phyloP scores from a whole-genome alignment of 1,140 invertebrate genomes.

The Aphelinus certus region DNA sequence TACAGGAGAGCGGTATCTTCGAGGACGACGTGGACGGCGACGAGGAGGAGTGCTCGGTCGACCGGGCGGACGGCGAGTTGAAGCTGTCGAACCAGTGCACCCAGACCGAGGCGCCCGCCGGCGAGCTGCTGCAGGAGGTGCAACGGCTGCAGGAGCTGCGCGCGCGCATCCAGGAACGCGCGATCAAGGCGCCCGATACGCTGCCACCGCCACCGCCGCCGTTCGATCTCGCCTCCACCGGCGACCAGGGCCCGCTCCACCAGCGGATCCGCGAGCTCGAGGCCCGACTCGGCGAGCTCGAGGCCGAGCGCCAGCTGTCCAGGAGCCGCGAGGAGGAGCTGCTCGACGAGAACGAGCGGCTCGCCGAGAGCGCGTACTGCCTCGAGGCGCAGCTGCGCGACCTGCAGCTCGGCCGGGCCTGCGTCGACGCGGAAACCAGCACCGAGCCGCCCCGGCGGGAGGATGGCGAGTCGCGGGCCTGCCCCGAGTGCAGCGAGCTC shows the following conservation, averaged over 20 bases:
- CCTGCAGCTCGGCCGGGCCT: background rate
- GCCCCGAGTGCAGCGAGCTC: conserved; percentile 38
- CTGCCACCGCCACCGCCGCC: background rate
- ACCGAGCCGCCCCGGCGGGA: background rate
- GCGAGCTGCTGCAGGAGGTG: conserved; percentile 58
- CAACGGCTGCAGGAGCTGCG: conserved; percentile 58
- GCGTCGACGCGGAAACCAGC: conserved; percentile 9
- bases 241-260: conserved; percentile 37
- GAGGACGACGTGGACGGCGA: conserved; percentile 55
- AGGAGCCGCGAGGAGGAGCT: conserved; percentile 55
- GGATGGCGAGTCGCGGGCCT: conserved; percentile 11
- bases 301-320: conserved; percentile 46
- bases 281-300: conserved; percentile 44
- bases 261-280: conserved; percentile 55
- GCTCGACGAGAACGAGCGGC: conserved; percentile 53
- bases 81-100: conserved; percentile 39
- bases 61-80: conserved; percentile 50
- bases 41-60: conserved; percentile 41
- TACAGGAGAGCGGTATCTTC: conserved; percentile 69
- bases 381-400: conserved; percentile 50
- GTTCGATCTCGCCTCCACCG: conserved; percentile 24
- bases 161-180: conserved; percentile 57
- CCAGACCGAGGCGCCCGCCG: conserved; percentile 59
- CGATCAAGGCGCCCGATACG: conserved; percentile 46
- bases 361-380: conserved; percentile 50